Base-by-base conservation (phyloP, 2,888 invertebrate species). In the Macrosoma leucophasiata region DNA sequence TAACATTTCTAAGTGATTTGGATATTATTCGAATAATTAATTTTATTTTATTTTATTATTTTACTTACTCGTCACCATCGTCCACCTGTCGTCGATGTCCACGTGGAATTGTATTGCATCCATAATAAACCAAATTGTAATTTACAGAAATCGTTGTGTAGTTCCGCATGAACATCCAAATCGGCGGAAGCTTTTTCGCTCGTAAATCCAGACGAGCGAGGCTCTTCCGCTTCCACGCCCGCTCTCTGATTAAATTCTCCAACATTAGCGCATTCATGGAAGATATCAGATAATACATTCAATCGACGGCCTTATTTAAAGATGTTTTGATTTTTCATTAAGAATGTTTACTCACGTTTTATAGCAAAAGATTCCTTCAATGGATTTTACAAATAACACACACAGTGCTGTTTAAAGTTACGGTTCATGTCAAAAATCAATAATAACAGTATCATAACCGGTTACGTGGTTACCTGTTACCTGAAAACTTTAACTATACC, bases 201-300 rank as follows among this genome's bases (percentile, higher is more conserved):
- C 65, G 58, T 71, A 73, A 72, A 71, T 70, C 59, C 60, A 59
- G 48, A 56, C 46, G 56, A 63, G 53, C 55, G 52, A 52, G 51
- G 49, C 57, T 53, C 55, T 64, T 59, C 68, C 63, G 59, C 55
- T 50, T 50, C 50, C 55, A 50, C 55, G 51, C 55, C 54, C 54
- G 51, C 48, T 42, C 46, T 47, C 58, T 65, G 71, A 73, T 72
- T 72, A 70, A 72, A 73, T 68, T 65, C 63, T 55, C 58, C 56
- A 48, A 65, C 63, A 70, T 72, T 69, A 71, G 64, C 59, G 65
- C 65, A 62, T 64, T 68, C 64, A n/a, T n/a, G n/a, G 19, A 63
- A 58, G 59, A 58, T 55, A 62, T 58, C 63, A 55, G 64, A 66
- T 66, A 68, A 66, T 66, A 55, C 60, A 62, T 66, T 66, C 65